phyloP scores from a whole-genome alignment of 2,113 vertebrate genomes.

The Cyanistes caeruleus region DNA sequence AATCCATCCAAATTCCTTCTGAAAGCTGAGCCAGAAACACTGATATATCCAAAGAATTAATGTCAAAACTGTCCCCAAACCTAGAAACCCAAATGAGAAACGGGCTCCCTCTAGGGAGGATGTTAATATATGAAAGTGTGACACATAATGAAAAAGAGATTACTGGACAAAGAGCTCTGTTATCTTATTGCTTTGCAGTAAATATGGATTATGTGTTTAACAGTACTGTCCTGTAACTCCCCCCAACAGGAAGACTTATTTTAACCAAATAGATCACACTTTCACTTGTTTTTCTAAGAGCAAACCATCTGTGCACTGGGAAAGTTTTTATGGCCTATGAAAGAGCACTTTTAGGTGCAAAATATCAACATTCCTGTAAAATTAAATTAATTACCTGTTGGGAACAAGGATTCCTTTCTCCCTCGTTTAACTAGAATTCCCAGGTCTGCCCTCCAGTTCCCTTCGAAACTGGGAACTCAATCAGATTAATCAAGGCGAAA shows the following conservation, averaged over 20 bases:
- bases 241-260: background rate
- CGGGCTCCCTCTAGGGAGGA: background rate
- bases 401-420: constrained; percentile 47
- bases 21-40: background rate
- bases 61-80: background rate
- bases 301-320: constrained; percentile 8
- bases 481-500: constrained; percentile 54
- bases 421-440: background rate
- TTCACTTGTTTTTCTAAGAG: constrained; percentile 37
- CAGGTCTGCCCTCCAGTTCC: constrained; percentile 12
- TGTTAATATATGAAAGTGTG: background rate
- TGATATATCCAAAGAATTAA: background rate
- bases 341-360: constrained; percentile 44
- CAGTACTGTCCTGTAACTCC: background rate
- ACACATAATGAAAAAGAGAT: background rate
- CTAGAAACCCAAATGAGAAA: background rate
- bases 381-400: constrained; percentile 65
- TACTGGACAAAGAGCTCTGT: background rate
- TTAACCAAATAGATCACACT: constrained; percentile 9
- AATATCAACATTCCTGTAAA: constrained; percentile 46
- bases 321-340: constrained; percentile 34
- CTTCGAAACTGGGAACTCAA: background rate
- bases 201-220: background rate
- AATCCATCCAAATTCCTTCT: background rate
- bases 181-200: background rate